A percentile compares a stretch with the other conserved stretches of the same genome.
Conservation (phyloP, 2,113 vertebrate genomes). For the Ptychochromis oligacanthus region DNA sequence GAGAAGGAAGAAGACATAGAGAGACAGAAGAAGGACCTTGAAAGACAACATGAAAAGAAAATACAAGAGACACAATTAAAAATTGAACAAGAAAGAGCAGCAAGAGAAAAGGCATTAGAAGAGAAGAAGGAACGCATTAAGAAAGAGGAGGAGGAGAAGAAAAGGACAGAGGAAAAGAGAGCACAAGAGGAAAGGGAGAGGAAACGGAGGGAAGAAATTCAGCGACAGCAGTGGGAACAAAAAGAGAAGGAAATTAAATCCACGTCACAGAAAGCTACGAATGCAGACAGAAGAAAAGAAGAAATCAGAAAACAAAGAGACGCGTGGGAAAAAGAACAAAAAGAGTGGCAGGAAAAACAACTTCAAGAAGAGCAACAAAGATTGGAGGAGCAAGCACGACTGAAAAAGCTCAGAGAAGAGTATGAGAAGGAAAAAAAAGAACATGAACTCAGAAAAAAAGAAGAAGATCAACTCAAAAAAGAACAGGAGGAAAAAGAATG, state of each 20-base stretch:
- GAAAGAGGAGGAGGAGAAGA: not conserved
- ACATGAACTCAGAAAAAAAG: too few species aligned
- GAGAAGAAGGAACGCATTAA: not conserved
- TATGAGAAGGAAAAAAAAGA: too few species aligned
- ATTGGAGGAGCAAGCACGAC: not conserved
- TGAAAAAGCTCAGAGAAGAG: not conserved
- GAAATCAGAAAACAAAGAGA: not conserved
- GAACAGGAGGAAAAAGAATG: too few species aligned
- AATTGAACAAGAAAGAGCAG: not conserved
- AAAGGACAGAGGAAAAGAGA: slow-evolving; percentile 4
- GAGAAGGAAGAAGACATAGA: slow-evolving; percentile 25
- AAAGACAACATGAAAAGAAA: not conserved
- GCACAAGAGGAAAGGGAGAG: not conserved
- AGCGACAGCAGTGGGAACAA: not conserved
- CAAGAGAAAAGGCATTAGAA: not conserved
- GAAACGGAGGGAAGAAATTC: not conserved
- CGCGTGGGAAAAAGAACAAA: not conserved
- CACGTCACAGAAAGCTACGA: too few species aligned
- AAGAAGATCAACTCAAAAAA: too few species aligned
- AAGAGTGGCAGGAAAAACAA: not conserved
- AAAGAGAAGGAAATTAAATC: not conserved
- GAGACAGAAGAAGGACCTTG: not conserved
- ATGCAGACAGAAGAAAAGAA: not conserved
- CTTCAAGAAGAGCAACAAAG: not conserved
- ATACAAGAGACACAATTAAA: not conserved